Conservation (phyloP, 2,113 vertebrate genomes). For the Thermophis baileyi region DNA sequence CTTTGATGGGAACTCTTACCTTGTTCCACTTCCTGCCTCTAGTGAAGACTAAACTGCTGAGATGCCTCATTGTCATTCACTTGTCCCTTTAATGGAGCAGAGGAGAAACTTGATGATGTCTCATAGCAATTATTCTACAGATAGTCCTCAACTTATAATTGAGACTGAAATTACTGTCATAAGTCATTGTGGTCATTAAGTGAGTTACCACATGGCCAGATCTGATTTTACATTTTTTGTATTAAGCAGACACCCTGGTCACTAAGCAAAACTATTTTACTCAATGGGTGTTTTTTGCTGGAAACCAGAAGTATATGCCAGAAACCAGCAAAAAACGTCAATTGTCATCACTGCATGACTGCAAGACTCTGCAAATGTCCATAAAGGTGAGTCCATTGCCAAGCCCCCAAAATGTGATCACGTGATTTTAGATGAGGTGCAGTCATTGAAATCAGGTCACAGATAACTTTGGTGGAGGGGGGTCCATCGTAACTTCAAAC, state of each 20-base stretch:
- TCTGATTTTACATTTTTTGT: too few species aligned
- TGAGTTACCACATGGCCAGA: too few species aligned
- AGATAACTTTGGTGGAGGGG: too few species aligned
- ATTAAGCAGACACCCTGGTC: too few species aligned
- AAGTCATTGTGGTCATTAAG: too few species aligned
- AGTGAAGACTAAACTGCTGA: not conserved
- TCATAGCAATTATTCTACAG: not conserved
- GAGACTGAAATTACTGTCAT: too few species aligned
- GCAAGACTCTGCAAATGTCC: not conserved
- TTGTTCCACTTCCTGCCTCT: not conserved
- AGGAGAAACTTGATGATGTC: not conserved
- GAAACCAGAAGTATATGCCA: not conserved
- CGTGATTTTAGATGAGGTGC: not conserved
- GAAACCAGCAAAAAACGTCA: not conserved
- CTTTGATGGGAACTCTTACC: not conserved
- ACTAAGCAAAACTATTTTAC: not conserved
- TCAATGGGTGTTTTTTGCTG: too few species aligned
- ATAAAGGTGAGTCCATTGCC: not conserved
- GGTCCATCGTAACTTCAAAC: not conserved
- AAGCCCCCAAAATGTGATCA: not conserved
- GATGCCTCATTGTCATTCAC: not conserved
- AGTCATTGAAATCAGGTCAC: too few species aligned
- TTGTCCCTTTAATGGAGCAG: not conserved
- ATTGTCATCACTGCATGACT: not conserved
- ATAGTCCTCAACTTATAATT: not conserved